phyloP scores from a whole-genome alignment of 2,113 vertebrate genomes.

The Rissa tridactyla region DNA sequence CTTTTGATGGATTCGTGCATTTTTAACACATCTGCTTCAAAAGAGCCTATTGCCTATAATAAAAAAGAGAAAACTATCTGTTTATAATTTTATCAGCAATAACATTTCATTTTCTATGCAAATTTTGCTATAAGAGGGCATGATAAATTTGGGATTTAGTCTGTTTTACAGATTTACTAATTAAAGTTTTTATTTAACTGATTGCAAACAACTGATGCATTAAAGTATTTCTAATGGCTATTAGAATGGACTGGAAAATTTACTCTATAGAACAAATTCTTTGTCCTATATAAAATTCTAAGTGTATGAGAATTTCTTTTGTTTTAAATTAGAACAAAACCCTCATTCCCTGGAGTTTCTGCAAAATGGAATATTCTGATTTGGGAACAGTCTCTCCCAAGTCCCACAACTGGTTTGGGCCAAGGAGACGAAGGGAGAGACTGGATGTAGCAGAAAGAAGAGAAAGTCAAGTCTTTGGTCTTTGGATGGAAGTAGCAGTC shows the following conservation, averaged over 20 bases:
- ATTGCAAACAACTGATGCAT: background rate
- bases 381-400: background rate
- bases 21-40: constrained; percentile 59
- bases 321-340: background rate
- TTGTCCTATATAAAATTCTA: background rate
- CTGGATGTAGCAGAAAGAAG: background rate
- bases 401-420: background rate
- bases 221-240: background rate
- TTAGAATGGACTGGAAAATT: background rate
- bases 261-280: background rate
- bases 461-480: background rate
- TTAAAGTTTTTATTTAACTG: background rate
- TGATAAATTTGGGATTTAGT: background rate
- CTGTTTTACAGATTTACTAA: background rate
- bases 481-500: background rate
- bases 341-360: background rate
- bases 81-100: background rate
- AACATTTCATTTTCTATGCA: background rate
- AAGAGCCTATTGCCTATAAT: constrained; percentile 24
- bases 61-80: background rate
- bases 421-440: background rate
- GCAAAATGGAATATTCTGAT: background rate
- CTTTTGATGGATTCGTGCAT: background rate
- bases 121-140: background rate
- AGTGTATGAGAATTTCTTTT: background rate